Conservation (phyloP, 2,888 invertebrate genomes). For the Podabrus alpinus region DNA sequence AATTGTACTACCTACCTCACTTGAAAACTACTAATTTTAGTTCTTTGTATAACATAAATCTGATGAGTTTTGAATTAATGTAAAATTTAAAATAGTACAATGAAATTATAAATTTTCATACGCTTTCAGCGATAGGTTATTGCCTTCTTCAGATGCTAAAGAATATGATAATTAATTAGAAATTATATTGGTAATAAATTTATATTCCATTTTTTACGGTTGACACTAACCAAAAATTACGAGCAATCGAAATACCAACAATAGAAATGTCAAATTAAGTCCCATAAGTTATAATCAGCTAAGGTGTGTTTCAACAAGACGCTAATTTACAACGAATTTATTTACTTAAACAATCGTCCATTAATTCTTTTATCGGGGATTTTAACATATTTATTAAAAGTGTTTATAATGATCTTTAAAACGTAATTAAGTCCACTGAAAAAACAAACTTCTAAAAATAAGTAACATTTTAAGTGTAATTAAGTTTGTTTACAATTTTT, state of each 20-base stretch:
- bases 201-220: constrained; percentile 26
- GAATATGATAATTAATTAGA: too few relatives aligned
- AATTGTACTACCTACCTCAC: background rate
- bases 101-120: too few relatives aligned
- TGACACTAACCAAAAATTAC: constrained; percentile 34
- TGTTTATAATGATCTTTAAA: background rate
- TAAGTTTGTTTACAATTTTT: background rate
- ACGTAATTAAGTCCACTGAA: background rate
- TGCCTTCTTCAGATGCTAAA: too few relatives aligned
- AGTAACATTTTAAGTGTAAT: background rate
- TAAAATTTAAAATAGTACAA: too few relatives aligned
- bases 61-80: too few relatives aligned
- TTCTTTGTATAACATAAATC: background rate
- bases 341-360: background rate
- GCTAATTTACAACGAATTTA: background rate
- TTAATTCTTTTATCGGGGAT: background rate
- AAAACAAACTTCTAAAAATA: background rate
- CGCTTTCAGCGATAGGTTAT: too few relatives aligned
- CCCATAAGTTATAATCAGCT: constrained; percentile 47
- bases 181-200: constrained; percentile 6
- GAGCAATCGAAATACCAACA: constrained; percentile 41
- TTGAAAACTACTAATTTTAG: background rate
- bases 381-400: background rate
- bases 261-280: constrained; percentile 46
- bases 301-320: constrained; percentile 34